Evolutionary conservation across 1,140 invertebrate species (phyloP).

Genomic region (Gonatopus flavifemur): DNA sequence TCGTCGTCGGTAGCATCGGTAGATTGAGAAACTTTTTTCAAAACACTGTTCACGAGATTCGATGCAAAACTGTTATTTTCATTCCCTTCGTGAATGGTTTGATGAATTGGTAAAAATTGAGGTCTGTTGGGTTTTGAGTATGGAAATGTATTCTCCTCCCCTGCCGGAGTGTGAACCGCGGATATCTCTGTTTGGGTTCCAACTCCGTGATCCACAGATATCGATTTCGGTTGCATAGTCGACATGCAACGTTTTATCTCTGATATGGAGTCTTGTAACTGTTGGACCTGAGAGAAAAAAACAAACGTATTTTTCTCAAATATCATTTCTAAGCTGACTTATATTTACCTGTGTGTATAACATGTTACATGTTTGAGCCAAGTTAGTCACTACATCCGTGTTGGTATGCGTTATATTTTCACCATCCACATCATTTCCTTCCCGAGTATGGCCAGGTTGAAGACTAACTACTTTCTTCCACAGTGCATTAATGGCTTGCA

Average conservation of each 20-base stretch:
- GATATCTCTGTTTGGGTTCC: conserved; percentile 78
- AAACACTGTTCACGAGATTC: conserved; percentile 36
- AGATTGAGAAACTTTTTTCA: conserved; percentile 50
- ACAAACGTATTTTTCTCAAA: too few relatives aligned
- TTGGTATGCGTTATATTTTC: conserved; percentile 50
- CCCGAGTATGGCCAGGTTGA: conserved; percentile 54
- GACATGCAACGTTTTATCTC: conserved; percentile 72
- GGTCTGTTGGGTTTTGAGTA: conserved; percentile 44
- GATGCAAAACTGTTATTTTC: conserved; percentile 44
- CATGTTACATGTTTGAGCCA: conserved; percentile 62
- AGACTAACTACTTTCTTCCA: conserved; percentile 85
- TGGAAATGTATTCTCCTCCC: conserved; percentile 51
- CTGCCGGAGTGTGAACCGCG: conserved; percentile 70
- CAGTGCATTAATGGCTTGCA: conserved; percentile 86
- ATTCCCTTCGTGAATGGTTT: conserved; percentile 49
- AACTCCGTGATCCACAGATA: conserved; percentile 58
- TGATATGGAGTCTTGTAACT: conserved; percentile 74
- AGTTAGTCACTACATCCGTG: conserved; percentile 57
- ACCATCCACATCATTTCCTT: conserved; percentile 26
- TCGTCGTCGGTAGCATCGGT: conserved; percentile 53
- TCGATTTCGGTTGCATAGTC: conserved; percentile 53
- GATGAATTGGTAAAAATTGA: conserved; percentile 49
- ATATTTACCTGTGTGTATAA: conserved; percentile 47
- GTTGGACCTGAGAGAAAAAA: conserved; percentile 68
- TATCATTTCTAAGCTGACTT: too few relatives aligned